Conservation (phyloP, 2,888 invertebrate species). For the Quadriops clusia region DNA sequence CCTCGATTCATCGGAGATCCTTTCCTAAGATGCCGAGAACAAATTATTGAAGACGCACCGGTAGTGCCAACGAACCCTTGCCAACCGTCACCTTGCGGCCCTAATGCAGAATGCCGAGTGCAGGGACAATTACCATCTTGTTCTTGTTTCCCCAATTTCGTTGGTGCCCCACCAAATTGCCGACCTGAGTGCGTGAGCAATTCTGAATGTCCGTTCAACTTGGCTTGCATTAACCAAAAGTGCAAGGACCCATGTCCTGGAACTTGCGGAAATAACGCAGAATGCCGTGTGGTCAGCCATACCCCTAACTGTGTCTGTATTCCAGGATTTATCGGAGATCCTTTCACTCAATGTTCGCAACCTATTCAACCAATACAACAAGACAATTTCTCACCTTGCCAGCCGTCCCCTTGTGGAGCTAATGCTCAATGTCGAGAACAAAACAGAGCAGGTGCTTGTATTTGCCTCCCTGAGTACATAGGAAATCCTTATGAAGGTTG, state of each 20-base stretch:
- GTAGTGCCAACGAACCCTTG: slow-evolving; percentile 52
- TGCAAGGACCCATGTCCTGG: slow-evolving; percentile 63
- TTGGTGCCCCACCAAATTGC: slow-evolving; percentile 62
- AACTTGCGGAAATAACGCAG: slow-evolving; percentile 59
- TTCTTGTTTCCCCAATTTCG: slow-evolving; percentile 56
- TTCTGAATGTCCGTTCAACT: slow-evolving; percentile 55
- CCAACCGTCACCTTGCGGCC: slow-evolving; percentile 63
- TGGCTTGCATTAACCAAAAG: slow-evolving; percentile 61
- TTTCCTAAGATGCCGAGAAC: slow-evolving; percentile 51
- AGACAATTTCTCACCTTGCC: slow-evolving; percentile 42
- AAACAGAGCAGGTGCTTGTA: slow-evolving; percentile 53
- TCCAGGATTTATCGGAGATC: slow-evolving; percentile 37
- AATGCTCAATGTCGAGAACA: slow-evolving; percentile 53
- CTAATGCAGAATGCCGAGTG: slow-evolving; percentile 50
- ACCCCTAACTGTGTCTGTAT: slow-evolving; percentile 68
- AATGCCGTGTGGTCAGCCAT: slow-evolving; percentile 65
- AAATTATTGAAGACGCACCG: no score
- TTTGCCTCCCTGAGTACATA: slow-evolving; percentile 56
- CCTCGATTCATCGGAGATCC: slow-evolving; percentile 48
- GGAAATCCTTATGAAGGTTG: slow-evolving; percentile 71
- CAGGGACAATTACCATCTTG: slow-evolving; percentile 58
- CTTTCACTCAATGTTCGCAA: slow-evolving; percentile 15
- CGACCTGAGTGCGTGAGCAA: slow-evolving; percentile 62
- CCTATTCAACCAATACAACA: slow-evolving; percentile 19
- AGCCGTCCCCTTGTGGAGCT: slow-evolving; percentile 59